Percentiles rank a stretch among this genome's conserved stretches.
Conservation (phyloP, 2,797 vertebrate genomes). For the Lophius americanus region DNA sequence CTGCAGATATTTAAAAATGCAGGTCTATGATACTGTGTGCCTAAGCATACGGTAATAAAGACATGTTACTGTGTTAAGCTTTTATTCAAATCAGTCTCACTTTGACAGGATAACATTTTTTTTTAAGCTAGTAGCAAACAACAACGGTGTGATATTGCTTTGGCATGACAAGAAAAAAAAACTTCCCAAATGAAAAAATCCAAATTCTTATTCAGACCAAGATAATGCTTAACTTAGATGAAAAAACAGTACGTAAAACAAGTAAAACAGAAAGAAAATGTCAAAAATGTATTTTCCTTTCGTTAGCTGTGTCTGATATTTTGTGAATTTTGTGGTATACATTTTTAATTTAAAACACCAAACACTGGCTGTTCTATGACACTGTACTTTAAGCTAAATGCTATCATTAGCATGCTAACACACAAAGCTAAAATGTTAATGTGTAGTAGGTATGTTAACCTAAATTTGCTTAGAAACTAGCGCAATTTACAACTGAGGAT, state of each 20-base stretch:
- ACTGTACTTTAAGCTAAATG: not conserved
- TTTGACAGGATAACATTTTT: not conserved
- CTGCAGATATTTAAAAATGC: slow-evolving; percentile 3
- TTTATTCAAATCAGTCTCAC: not conserved
- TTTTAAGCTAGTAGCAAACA: too few relatives aligned
- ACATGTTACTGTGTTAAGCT: too few relatives aligned
- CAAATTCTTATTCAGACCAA: too few relatives aligned
- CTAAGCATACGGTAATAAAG: too few relatives aligned
- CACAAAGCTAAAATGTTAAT: not conserved
- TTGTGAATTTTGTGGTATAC: not conserved
- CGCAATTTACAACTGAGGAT: not conserved
- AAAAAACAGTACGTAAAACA: too few relatives aligned
- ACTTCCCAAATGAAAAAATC: too few relatives aligned
- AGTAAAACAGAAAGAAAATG: too few relatives aligned
- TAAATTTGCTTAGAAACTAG: not conserved
- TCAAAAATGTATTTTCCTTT: not conserved
- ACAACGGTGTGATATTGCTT: too few relatives aligned
- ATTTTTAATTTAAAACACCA: not conserved
- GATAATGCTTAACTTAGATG: too few relatives aligned
- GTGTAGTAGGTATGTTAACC: not conserved
- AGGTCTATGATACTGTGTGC: not conserved
- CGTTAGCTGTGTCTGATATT: not conserved
- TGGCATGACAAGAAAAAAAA: too few relatives aligned
- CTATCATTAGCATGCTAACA: not conserved
- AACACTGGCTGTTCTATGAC: not conserved